These are phyloP conservation scores for Tupaia chinensis DNA, from an alignment of 2,113 vertebrate genomes.

Conservation along the genomic window DNA sequence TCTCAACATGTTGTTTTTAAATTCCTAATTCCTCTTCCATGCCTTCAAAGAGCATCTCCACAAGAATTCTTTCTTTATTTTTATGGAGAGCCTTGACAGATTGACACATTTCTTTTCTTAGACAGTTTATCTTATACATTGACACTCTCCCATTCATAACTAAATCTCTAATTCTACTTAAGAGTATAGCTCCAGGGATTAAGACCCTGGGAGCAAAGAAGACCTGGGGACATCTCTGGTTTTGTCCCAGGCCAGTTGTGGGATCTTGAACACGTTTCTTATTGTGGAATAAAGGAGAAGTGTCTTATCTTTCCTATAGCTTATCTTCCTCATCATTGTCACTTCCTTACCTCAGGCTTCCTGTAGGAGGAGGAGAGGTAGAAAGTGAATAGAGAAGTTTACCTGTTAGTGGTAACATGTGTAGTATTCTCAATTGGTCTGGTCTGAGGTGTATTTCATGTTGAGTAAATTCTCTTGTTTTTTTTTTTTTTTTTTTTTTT, in stretches of 20 bases:
- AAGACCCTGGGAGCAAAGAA: not conserved
- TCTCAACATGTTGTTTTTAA: not conserved
- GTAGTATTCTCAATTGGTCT: too few species aligned
- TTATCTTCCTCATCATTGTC: not conserved
- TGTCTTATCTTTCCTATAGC: not conserved
- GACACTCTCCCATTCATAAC: not conserved
- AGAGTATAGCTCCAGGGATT: rapidly evolving
- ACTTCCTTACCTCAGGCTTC: not conserved
- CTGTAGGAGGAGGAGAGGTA: not conserved
- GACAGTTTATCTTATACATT: not conserved
- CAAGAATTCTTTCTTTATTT: not conserved
- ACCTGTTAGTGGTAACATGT: too few species aligned
- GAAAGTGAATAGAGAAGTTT: not conserved
- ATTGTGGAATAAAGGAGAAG: not conserved
- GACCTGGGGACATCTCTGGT: not conserved
- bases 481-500: too few species aligned
- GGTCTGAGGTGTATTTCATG: too few species aligned
- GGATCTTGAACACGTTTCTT: not conserved
- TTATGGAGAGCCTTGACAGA: not conserved
- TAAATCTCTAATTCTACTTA: not conserved
- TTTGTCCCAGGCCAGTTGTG: not conserved
- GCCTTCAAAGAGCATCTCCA: not conserved
- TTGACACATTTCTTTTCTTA: not conserved
- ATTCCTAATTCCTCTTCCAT: not conserved
- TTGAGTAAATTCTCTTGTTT: too few species aligned